Evolutionary conservation across 2,113 vertebrate genomes (phyloP).

Genomic region (Sinocyclocheilus rhinocerous): DNA sequence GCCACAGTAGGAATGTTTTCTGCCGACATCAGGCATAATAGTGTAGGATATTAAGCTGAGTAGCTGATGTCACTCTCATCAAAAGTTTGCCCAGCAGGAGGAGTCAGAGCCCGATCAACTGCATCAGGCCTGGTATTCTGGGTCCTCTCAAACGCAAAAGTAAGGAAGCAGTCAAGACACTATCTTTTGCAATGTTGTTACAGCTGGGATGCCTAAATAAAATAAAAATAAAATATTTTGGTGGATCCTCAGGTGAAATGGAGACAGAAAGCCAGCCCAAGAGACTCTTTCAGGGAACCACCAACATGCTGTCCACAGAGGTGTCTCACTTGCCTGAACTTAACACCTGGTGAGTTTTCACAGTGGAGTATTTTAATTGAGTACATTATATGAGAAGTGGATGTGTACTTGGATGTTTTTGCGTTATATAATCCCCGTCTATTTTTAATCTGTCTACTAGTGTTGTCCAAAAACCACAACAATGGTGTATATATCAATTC

Average conservation of each 20-base stretch:
- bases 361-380: not conserved
- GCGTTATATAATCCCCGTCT: not conserved
- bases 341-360: constrained; percentile 81
- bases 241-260: constrained; percentile 79
- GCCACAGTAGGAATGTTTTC: not conserved
- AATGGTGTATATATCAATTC: too few species aligned
- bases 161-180: constrained; percentile 53
- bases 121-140: constrained; percentile 92
- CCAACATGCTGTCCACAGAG: constrained; percentile 85
- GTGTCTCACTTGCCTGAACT: constrained; percentile 80
- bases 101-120: constrained; percentile 96
- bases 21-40: not conserved
- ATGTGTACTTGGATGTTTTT: not conserved
- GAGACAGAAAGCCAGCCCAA: constrained; percentile 92
- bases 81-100: constrained; percentile 78
- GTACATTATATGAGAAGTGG: not conserved
- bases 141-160: constrained; percentile 95
- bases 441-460: not conserved
- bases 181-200: not conserved
- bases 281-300: constrained; percentile 93
- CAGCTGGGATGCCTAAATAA: not conserved
- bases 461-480: too few species aligned
- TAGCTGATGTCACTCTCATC: constrained; percentile 25
- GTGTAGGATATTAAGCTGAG: not conserved
- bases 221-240: not conserved